Conservation (phyloP, 1,140 invertebrate species). For the Vollenhovia emeryi region DNA sequence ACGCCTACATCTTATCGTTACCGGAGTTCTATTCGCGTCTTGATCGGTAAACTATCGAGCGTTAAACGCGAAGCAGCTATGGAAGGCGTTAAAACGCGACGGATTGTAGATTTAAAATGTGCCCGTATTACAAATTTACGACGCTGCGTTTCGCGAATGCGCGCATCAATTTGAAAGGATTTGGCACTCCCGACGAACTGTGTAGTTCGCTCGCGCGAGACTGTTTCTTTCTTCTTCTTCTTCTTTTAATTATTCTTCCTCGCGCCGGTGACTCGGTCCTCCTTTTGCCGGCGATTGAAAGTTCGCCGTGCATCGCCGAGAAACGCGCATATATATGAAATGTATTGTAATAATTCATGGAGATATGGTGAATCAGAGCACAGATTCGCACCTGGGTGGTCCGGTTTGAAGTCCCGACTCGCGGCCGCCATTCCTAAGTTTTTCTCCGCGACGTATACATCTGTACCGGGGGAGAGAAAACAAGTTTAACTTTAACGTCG, state of each 20-base stretch:
- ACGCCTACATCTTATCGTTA: not conserved
- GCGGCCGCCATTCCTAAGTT: conserved; percentile 35
- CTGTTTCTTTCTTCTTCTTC: not conserved
- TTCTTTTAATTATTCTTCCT: not conserved
- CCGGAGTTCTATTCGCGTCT: not conserved
- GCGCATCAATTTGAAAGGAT: not conserved
- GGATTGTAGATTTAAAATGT: not conserved
- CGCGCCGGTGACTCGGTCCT: too few relatives aligned
- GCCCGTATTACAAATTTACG: not conserved
- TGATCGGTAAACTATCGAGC: not conserved
- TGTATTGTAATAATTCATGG: conserved; percentile 7
- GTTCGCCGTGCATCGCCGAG: not conserved
- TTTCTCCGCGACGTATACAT: conserved; percentile 9
- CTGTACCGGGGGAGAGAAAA: conserved; percentile 5
- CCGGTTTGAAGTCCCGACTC: not conserved
- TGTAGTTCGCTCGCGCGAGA: not conserved
- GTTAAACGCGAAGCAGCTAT: not conserved
- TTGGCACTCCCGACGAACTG: not conserved
- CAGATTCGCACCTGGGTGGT: conserved; percentile 23
- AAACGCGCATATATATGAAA: not conserved
- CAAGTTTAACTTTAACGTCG: conserved; percentile 21
- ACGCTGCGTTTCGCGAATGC: not conserved
- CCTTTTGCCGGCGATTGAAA: not conserved
- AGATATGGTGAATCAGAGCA: conserved; percentile 34
- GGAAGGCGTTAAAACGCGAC: not conserved